Evolutionary conservation across 53 echinoderm and acorn worm genomes (phyloP), one percentile per base, ranked within the genome.

Genomic region (Mesocentrotus franciscanus): DNA sequence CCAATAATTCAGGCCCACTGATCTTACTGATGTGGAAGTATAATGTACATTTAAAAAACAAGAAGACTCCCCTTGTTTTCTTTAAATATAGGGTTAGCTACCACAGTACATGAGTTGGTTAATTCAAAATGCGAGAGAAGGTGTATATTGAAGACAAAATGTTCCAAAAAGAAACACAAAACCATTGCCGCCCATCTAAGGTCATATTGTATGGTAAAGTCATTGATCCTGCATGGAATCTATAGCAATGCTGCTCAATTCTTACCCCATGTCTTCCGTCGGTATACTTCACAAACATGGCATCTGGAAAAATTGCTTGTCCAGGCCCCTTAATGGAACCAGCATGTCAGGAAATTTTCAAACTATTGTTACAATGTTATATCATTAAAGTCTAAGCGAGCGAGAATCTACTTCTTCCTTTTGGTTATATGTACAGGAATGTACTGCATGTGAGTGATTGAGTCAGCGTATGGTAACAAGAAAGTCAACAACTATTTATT

Each of bases 221-320:
- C 36, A 81, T 81, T 42, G 81, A 42, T 36, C 42, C 42, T 16
- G 42, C 42, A 81, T 39, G 0, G 81, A 42, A 17, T 81, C 18
- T 42, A 81, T 36, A 39, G 42, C 20, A 78, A 81, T 18, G 42
- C 81, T 81, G 33, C 42, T 39, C 81, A 81, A 15, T 81, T 81
- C 64, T 81, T 81, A 39, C 36, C 42, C 12, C 42, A 90, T 20
- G 33, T 92, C 70, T 92, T 92, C 16, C 18, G 92, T 68, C 92
- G 92, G 92, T 11, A 70, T 22, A 34, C 68, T 92, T 66, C 62
- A 92, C 68, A 92, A 92, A 66, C 92, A 68, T 92, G 92, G 30
- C 92, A 92, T 92, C 62, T 92, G 92, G 92, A 18, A 61, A 66
- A 66, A 92, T 36, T 70, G 70, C 92, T 61, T 35, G 92, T 92